A percentile compares a stretch with the other conserved stretches of the same genome.
Evolutionary conservation across 2,888 invertebrate genomes (phyloP).

Genomic region (Nephrotoma flavescens): DNA sequence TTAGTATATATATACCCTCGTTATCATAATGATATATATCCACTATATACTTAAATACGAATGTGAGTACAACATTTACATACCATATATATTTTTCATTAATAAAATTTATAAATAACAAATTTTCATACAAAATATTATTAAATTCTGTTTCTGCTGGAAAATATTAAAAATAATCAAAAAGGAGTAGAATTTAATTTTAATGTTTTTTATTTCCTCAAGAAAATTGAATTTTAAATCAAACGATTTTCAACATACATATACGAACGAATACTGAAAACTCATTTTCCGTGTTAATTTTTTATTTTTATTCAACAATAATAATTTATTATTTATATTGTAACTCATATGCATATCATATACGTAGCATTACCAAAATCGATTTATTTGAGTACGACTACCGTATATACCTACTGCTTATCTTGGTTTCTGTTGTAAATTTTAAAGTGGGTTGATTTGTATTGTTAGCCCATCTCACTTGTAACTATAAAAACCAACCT

Average conservation of each 20-base stretch:
- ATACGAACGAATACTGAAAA: not conserved
- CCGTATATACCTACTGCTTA: not conserved
- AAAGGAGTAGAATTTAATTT: not conserved
- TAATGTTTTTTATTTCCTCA: not conserved
- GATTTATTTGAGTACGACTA: not conserved
- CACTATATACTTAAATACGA: no score
- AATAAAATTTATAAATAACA: no score
- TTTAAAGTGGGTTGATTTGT: not conserved
- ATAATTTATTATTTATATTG: not conserved
- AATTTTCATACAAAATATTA: no score
- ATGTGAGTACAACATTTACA: no score
- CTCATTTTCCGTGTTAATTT: not conserved
- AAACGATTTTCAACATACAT: not conserved
- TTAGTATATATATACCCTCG: no score
- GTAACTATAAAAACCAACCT: not conserved
- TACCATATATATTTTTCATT: no score
- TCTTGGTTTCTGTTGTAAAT: not conserved
- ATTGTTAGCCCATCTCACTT: not conserved
- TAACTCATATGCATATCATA: not conserved
- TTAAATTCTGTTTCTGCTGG: no score
- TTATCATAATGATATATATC: no score
- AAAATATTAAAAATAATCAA: no score
- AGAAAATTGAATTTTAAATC: not conserved
- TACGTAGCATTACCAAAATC: not conserved
- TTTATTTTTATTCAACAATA: not conserved